These are phyloP conservation scores for Xenopus petersii DNA, from an alignment of 2,797 vertebrate genomes.

Conservation along the genomic window DNA sequence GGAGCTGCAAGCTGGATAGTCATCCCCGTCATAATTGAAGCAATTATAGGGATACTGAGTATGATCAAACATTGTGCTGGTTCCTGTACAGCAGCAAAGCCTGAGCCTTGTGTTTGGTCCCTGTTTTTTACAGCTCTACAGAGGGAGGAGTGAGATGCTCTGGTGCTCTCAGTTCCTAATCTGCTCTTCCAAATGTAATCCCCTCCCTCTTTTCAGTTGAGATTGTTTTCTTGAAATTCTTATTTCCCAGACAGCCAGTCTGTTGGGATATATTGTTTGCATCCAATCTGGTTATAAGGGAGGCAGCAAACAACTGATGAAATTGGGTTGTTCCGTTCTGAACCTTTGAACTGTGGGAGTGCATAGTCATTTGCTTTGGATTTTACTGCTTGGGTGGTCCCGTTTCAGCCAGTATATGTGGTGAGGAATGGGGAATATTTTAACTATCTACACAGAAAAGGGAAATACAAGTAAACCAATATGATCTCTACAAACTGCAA, in stretches of 20 bases:
- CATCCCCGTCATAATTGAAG: slow-evolving; percentile 94
- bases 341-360: slow-evolving; percentile 59
- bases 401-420: slow-evolving; percentile 29
- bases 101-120: slow-evolving; percentile 29
- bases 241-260: slow-evolving; percentile 44
- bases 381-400: slow-evolving; percentile 80
- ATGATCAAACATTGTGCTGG: slow-evolving; percentile 87
- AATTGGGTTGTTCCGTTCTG: slow-evolving; percentile 54
- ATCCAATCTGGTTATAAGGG: slow-evolving; percentile 21
- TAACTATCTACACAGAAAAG: slow-evolving; percentile 15
- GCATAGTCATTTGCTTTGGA: slow-evolving; percentile 52
- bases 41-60: slow-evolving; percentile 97
- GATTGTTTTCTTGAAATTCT: slow-evolving; percentile 54
- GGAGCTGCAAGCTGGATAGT: slow-evolving; percentile 83
- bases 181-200: slow-evolving; percentile 52
- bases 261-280: slow-evolving; percentile 35
- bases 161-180: slow-evolving; percentile 49
- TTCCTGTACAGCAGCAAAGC: slow-evolving; percentile 20
- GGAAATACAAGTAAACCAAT: slow-evolving; percentile 53
- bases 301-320: slow-evolving; percentile 47
- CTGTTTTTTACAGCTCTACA: slow-evolving; percentile 51
- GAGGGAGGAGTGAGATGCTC: slow-evolving; percentile 52
- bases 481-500: slow-evolving; percentile 11
- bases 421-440: slow-evolving; percentile 41
- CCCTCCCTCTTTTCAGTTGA: slow-evolving; percentile 52